A percentile compares a stretch with the other conserved stretches of the same genome.
These are phyloP conservation scores for Pollachius pollachius DNA, from an alignment of 2,113 vertebrate species.

Conservation along the genomic window DNA sequence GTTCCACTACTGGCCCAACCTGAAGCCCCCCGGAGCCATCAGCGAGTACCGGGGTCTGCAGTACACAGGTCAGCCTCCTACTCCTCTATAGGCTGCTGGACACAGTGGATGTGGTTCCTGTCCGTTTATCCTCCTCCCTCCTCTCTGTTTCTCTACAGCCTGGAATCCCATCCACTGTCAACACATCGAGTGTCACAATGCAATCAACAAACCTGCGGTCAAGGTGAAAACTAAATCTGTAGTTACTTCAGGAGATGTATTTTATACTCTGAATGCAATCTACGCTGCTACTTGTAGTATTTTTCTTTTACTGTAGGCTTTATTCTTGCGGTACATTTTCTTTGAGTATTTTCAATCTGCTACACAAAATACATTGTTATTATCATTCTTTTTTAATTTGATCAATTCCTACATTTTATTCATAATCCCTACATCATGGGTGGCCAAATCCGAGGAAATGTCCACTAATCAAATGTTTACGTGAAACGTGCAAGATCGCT, in stretches of 20 bases:
- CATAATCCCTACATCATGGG: too few species aligned
- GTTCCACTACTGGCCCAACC: conserved; percentile 99
- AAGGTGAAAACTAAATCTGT: conserved; percentile 79
- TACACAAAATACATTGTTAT: too few species aligned
- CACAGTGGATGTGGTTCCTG: background rate
- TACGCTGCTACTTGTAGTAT: background rate
- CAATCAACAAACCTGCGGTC: conserved; percentile 99
- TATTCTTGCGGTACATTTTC: too few species aligned
- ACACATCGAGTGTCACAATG: conserved; percentile 97
- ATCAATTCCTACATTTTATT: too few species aligned
- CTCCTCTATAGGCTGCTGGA: too few species aligned
- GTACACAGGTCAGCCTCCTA: conserved; percentile 87
- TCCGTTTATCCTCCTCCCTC: conserved; percentile 14
- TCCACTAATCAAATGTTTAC: too few species aligned
- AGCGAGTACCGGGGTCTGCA: conserved; percentile 97
- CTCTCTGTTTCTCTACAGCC: conserved; percentile 73
- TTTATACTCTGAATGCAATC: too few species aligned
- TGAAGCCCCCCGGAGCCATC: conserved; percentile 97
- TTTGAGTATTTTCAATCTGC: too few species aligned
- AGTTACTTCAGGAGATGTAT: too few species aligned
- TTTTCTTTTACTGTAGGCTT: too few species aligned
- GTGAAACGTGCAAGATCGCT: background rate
- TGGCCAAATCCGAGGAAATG: too few species aligned
- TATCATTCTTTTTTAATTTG: too few species aligned
- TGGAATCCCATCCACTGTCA: conserved; percentile 99